Evolutionary conservation across 2,888 invertebrate species (phyloP), one percentile per base, ranked within the genome.

Genomic region (Leptinotarsa haldemani): DNA sequence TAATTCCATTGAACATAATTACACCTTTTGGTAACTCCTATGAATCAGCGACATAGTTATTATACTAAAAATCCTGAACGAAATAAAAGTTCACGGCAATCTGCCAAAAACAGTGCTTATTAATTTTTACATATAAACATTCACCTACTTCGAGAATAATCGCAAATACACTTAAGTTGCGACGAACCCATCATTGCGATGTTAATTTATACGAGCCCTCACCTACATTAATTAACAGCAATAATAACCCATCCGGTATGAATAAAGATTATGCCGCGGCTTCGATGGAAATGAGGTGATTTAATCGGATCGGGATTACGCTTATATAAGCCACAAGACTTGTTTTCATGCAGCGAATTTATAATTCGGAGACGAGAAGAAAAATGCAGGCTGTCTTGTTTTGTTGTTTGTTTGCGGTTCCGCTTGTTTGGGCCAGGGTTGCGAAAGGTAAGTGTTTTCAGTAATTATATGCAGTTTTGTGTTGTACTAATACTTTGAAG

Each of bases 221-320:
- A 61, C 61, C 61, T 61, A 61, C 61, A 61, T 61, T 5, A 61
- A 25, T 22, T 25, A 58, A 40, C 61, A 7, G 30, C 40, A 40
- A 40, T 18, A 40, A 61, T 40, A 61, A 61, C n/a, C 30, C 30
- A 61, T 40, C 61, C 61, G 25, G 40, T 40, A 61, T 61, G 61
- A 61, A 61, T 61, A 61, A 61, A 61, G 61, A 61, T 61, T n/a
- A n/a, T 5, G n/a, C n/a, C 40, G 15, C 40, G 40, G 30, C 9
- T 61, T 15, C 40, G 3, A 61, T 61, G 61, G 40, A 40, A 61
- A 61, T 61, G 5, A 61, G 61, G 40, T 61, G 61, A 61, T 30
- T 16, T 61, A 61, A 61, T 61, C 40, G n/a, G n/a, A n/a, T 40
- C n/a, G n/a, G n/a, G 16, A 61, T 25, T 25, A 15, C 30, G 30